Conservation (phyloP, 2,113 vertebrate genomes). For the Sus scrofa region DNA sequence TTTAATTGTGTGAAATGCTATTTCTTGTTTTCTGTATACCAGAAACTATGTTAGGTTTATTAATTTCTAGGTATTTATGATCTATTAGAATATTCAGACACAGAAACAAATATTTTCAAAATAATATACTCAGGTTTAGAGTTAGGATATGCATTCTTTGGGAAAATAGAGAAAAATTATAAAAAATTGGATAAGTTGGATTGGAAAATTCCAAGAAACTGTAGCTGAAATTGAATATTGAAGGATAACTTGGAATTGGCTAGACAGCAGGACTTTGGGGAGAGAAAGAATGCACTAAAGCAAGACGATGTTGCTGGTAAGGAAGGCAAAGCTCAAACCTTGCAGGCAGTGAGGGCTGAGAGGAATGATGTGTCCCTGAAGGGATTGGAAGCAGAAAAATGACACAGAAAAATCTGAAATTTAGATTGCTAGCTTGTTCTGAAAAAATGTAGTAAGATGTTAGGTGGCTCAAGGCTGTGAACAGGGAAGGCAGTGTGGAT, state of each 20-base stretch:
- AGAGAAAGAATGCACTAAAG: background rate
- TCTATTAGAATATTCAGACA: background rate
- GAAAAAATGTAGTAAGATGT: background rate
- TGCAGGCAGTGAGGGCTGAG: background rate
- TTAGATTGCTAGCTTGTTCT: background rate
- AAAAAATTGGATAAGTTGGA: background rate
- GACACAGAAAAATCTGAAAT: background rate
- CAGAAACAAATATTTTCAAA: background rate
- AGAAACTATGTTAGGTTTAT: background rate
- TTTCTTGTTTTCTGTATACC: background rate
- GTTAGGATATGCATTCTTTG: background rate
- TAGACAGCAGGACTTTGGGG: background rate
- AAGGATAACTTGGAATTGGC: background rate
- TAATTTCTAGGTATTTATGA: background rate
- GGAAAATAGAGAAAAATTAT: background rate
- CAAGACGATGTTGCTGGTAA: accelerated
- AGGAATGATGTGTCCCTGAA: background rate
- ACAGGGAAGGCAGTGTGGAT: background rate
- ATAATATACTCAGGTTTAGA: background rate
- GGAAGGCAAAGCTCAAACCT: background rate
- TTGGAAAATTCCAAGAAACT: background rate
- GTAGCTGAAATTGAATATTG: background rate
- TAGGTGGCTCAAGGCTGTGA: background rate
- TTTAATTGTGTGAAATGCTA: background rate
- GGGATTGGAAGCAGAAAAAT: background rate